Evolutionary conservation across 1,140 invertebrate genomes (phyloP).

Genomic region (Phthorimaea operculella): DNA sequence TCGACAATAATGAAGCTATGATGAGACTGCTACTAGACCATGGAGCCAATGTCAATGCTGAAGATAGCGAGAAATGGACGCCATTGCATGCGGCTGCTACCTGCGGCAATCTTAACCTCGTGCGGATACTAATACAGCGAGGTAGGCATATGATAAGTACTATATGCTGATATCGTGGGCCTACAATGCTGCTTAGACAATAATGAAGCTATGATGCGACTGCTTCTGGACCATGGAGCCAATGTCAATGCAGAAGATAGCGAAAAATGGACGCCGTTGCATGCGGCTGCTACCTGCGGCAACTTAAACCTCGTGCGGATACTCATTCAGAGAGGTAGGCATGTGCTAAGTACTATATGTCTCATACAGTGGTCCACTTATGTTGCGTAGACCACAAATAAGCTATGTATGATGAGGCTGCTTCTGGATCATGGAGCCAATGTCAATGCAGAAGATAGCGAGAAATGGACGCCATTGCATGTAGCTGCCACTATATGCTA

Average conservation of each 20-base stretch:
- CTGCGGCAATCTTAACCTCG: conserved; percentile 94
- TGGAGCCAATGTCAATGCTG: conserved; percentile 97
- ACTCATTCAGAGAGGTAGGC: conserved; percentile 75
- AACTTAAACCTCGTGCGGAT: conserved; percentile 90
- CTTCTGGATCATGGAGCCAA: conserved; percentile 82
- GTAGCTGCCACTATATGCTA: conserved; percentile 99
- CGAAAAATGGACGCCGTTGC: conserved; percentile 98
- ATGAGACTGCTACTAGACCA: conserved; percentile 49
- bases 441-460: conserved; percentile 98
- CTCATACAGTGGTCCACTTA: too few species aligned
- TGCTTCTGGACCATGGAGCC: conserved; percentile 76
- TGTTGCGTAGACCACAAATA: too few species aligned
- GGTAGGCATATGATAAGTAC: too few species aligned
- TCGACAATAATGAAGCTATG: conserved; percentile 96
- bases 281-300: conserved; percentile 98
- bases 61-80: conserved; percentile 99
- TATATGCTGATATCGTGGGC: too few species aligned
- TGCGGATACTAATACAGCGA: conserved; percentile 81
- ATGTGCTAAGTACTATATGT: too few species aligned
- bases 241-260: conserved; percentile 98
- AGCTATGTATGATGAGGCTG: conserved; percentile 70
- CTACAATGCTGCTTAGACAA: conserved; percentile 99
- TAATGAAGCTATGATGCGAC: conserved; percentile 81
- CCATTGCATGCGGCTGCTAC: conserved; percentile 98
- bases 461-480: conserved; percentile 98